Evolutionary conservation across 2,797 vertebrate genomes (phyloP).

Genomic region (Bothrops alternatus): DNA sequence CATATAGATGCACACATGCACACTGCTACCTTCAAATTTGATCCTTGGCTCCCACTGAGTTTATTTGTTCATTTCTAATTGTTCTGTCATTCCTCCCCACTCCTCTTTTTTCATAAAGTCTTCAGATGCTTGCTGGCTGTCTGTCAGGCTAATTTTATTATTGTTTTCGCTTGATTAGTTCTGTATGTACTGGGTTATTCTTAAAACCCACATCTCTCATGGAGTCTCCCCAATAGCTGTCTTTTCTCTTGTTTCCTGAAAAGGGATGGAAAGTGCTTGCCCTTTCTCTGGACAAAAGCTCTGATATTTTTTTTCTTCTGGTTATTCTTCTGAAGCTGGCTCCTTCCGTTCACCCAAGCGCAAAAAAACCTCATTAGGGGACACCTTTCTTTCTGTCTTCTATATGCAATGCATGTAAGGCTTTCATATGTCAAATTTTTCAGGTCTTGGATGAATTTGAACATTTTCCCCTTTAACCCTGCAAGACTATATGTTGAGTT

Average conservation of each 20-base stretch:
- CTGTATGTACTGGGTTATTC: constrained; percentile 85
- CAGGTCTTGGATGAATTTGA: constrained; percentile 69
- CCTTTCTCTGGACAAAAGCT: constrained; percentile 84
- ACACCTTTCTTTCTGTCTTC: constrained; percentile 70
- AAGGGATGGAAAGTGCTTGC: constrained; percentile 74
- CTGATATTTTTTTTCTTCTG: constrained; percentile 56
- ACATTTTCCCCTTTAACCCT: constrained; percentile 58
- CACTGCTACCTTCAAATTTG: constrained; percentile 78
- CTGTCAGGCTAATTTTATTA: constrained; percentile 81
- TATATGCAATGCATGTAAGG: constrained; percentile 73
- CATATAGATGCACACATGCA: constrained; percentile 32
- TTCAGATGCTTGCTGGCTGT: constrained; percentile 77
- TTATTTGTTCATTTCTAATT: constrained; percentile 76
- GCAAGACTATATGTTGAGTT: constrained; percentile 24
- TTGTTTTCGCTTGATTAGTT: constrained; percentile 85
- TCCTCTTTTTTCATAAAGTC: constrained; percentile 77
- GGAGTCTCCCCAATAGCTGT: constrained; percentile 71
- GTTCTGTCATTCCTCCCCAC: constrained; percentile 51
- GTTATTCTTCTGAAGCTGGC: constrained; percentile 65
- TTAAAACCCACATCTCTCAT: constrained; percentile 82
- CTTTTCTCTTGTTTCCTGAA: constrained; percentile 21
- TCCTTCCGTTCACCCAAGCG: constrained; percentile 83
- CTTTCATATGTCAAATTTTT: constrained; percentile 73
- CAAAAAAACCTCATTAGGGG: constrained; percentile 89
- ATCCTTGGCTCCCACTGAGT: constrained; percentile 68